Evolutionary conservation across 1,140 invertebrate species (phyloP), one percentile per base, ranked within the genome.

Genomic region (Dermatophagoides farinae): DNA sequence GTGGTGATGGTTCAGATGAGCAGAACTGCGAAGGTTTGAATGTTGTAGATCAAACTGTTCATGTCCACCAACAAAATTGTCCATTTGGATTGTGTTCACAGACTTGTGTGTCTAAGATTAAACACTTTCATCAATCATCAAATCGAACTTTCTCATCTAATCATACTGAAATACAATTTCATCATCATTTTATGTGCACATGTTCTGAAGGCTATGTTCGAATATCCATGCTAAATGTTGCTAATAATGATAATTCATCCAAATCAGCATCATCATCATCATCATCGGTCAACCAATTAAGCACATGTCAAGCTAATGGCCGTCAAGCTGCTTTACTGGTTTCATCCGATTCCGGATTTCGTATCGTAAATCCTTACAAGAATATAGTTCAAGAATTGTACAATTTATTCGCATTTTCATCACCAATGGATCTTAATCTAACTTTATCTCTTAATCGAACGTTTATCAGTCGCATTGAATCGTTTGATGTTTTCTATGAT

Each of bases 11-110:
- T 47, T 74, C 73, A 14, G 78, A 80, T 69, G 78, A 80, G 66
- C 68, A 66, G 12, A 37, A 67, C 44, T 68, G 62, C 51, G 50
- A 65, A 11, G 61, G 8, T 31, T 2, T 31, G 66, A 61, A 67
- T 63, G 40, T 79, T 77, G 64, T 31, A 31, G 31, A 31, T 8
- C 2, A 31, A 31, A 31, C 31, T 31, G 2, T 31, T 31, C 31
- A 31, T 76, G 39, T 88, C 85, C 67, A 65, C 25, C 64, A 68
- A 9, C 74, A 73, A 64, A 76, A 75, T 60, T 67, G 66, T 38
- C 67, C 68, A n/a, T 74, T 72, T 59, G 66, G 67, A 38, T 61
- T 57, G 14, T 98, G 92, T 70, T 82, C 84, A 38, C 85, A 88
- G 66, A 74, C 80, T 11, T 88, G 85, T 68, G 71, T 80, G 52